Conservation (phyloP, 2,113 vertebrate species). For the Zosterops japonicus region DNA sequence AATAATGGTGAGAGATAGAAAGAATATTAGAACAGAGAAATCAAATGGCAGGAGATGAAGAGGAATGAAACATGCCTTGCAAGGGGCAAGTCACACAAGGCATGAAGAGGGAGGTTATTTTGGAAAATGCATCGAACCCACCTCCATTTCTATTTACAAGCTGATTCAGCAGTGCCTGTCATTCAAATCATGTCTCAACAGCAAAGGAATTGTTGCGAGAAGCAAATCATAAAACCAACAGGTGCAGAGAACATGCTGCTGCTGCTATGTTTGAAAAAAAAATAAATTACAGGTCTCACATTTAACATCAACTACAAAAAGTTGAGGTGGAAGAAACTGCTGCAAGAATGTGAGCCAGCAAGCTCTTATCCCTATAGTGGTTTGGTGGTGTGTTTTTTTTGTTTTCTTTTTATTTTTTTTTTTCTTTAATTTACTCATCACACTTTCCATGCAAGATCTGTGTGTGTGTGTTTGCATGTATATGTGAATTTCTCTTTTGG, state of each 20-base stretch:
- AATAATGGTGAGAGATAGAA: neutral
- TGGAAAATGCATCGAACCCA: neutral
- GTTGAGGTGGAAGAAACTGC: neutral
- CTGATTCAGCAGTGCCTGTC: conserved; percentile 60
- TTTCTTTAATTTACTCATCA: neutral
- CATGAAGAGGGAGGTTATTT: neutral
- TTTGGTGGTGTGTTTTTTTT: neutral
- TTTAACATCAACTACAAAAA: conserved; percentile 30
- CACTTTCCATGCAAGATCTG: neutral
- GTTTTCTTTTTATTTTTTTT: neutral
- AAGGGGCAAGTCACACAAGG: neutral
- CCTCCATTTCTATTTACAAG: conserved; percentile 47
- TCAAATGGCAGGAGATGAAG: neutral
- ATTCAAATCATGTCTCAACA: conserved; percentile 65
- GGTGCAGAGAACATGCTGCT: conserved; percentile 53
- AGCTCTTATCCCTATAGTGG: neutral
- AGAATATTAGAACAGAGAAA: neutral
- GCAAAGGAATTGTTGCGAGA: conserved; percentile 52
- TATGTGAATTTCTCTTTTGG: neutral
- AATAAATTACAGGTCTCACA: conserved; percentile 22
- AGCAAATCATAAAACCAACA: conserved; percentile 63
- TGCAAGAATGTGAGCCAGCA: neutral
- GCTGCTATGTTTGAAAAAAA: neutral
- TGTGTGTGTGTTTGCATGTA: neutral
- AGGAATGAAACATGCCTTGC: neutral